phyloP scores from a whole-genome alignment of 1,140 invertebrate genomes.

The Hestina assimilis region DNA sequence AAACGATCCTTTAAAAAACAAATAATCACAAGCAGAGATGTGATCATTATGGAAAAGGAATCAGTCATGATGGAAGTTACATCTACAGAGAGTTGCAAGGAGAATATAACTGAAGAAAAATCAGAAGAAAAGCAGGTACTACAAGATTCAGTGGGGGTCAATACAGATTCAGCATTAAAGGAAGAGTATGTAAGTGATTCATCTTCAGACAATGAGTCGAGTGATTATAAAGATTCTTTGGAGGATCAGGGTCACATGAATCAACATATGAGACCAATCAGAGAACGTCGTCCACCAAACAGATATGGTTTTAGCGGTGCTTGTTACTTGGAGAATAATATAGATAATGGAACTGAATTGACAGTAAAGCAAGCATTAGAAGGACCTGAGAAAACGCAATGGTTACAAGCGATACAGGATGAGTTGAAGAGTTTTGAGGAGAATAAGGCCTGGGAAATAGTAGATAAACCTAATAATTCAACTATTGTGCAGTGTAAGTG shows the following conservation, averaged over 20 bases:
- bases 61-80: too few species aligned
- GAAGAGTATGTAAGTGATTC: too few species aligned
- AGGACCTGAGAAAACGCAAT: constrained; percentile 12
- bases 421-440: constrained; percentile 18
- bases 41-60: background rate
- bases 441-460: constrained; percentile 16
- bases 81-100: too few species aligned
- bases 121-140: background rate
- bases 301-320: constrained; percentile 9
- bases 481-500: constrained; percentile 19
- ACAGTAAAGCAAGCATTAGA: background rate
- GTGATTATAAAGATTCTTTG: too few species aligned
- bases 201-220: too few species aligned
- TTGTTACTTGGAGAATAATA: background rate
- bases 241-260: too few species aligned
- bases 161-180: background rate
- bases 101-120: background rate
- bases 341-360: background rate
- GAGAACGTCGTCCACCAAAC: too few species aligned
- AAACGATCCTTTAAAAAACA: background rate
- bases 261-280: too few species aligned
- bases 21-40: background rate
- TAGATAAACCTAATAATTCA: background rate
- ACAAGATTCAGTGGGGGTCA: background rate
- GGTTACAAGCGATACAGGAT: constrained; percentile 7